Evolutionary conservation across 2,113 vertebrate genomes (phyloP), one percentile per base, ranked within the genome.

Genomic region (Crotalus viridis): DNA sequence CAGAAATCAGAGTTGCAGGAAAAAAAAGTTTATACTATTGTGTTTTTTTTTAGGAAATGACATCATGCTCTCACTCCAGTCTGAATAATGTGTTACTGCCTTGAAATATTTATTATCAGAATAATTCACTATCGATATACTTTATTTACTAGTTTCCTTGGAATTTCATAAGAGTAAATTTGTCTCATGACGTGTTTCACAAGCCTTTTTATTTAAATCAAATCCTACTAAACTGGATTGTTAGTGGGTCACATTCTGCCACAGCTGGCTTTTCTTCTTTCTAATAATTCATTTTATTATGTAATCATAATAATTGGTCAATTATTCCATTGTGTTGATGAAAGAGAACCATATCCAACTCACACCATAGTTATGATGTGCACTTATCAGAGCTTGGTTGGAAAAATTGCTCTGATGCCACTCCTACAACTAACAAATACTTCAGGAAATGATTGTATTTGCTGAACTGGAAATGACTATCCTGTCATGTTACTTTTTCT

Each of bases 381-480:
- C 28, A 3, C 54, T 85, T 56, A 91, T 28, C 74, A 85, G n/a
- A 55, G 54, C 28, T 33, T 88, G 21, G 2, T 12, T 10, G 22
- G 17, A 28, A 81, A 81, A 33, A 7, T 51, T 85, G 24, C 12
- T 74, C 28, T 92, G 51, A n/a, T 89, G 48, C 21, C 46, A 64
- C 46, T 69, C 48, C 48, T 85, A n/a, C 88, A 28, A 10, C 54
- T 89, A 39, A 92, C 17, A 59, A 48, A 85, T 85, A 48, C 5
- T 22, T 46, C 48, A 88, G n/a, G 48, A 88, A 54, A 4, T 33
- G 19, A 85, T 90, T 93, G 92, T 22, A 93, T 93, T 90, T 90
- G 69, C 89, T 89, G 69, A 90, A 86, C n/a, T 93, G 88, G 88
- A 93, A 90, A 90, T 86, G 88, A 89, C 88, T 81, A 26, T 74